These are phyloP conservation scores for Poeciliopsis turrubarensis DNA, from an alignment of 2,113 vertebrate species.

Conservation along the genomic window DNA sequence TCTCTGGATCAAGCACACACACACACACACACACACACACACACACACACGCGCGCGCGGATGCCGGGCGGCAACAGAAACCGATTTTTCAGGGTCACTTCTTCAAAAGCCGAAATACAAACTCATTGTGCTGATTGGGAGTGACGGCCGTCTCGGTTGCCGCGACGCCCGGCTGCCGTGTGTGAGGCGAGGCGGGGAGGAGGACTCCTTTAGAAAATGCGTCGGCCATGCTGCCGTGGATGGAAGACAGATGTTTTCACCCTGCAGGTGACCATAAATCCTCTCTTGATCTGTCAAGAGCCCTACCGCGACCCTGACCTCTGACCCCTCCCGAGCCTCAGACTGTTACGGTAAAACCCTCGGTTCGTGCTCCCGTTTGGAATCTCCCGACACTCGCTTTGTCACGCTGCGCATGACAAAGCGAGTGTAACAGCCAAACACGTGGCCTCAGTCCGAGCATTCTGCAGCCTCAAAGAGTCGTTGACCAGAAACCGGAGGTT, in stretches of 20 bases:
- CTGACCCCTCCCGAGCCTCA: constrained; percentile 8
- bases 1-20: not conserved
- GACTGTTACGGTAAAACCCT: not conserved
- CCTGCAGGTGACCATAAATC: constrained; percentile 17
- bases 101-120: constrained; percentile 38
- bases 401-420: not conserved
- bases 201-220: not conserved
- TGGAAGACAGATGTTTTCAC: not conserved
- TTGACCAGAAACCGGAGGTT: not conserved
- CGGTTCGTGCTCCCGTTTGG: constrained; percentile 3
- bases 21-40: not conserved
- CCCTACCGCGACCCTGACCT: constrained; percentile 20
- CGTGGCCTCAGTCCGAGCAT: not conserved
- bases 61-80: constrained; percentile 26
- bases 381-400: too few relatives aligned
- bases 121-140: not conserved
- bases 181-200: not conserved
- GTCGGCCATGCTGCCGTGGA: not conserved
- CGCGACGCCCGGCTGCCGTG: not conserved
- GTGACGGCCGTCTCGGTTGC: constrained; percentile 3
- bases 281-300: not conserved
- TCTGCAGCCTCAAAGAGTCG: not conserved
- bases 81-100: constrained; percentile 21
- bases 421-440: not conserved
- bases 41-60: not conserved